A percentile compares a stretch with the other conserved stretches of the same genome.
These are phyloP conservation scores for Rhabditophanes sp. DNA, from an alignment of 2,888 invertebrate genomes.

Conservation along the genomic window DNA sequence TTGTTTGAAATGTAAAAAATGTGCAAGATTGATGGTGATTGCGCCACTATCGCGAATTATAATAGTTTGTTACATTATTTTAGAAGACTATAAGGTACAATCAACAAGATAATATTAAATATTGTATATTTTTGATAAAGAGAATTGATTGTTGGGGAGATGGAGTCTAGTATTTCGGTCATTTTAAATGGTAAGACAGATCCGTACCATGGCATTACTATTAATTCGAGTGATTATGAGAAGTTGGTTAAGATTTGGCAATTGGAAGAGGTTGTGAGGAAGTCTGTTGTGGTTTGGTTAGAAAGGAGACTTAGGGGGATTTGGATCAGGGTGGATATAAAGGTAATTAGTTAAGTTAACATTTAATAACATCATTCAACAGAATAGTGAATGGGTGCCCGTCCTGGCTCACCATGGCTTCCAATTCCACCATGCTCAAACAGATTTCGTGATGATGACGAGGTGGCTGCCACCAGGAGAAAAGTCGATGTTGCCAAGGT, in stretches of 20 bases:
- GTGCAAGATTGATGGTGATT: too few species aligned
- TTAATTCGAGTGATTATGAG: slow-evolving; percentile 4
- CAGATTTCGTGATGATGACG: slow-evolving; percentile 63
- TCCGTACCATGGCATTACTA: slow-evolving; percentile 12
- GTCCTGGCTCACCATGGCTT: slow-evolving; percentile 53
- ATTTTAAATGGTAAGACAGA: slow-evolving; percentile 4
- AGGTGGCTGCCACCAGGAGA: slow-evolving; percentile 59
- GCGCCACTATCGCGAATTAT: too few species aligned
- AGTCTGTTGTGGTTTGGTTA: slow-evolving; percentile 56
- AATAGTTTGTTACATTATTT: too few species aligned
- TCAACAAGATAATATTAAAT: too few species aligned
- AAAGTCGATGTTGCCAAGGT: slow-evolving; percentile 18
- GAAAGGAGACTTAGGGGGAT: slow-evolving; percentile 56
- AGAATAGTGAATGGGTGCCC: slow-evolving; percentile 62
- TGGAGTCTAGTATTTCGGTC: background rate
- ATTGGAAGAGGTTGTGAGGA: slow-evolving; percentile 1
- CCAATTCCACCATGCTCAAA: slow-evolving; percentile 69
- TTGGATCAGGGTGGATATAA: slow-evolving; percentile 64
- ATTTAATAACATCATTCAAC: background rate
- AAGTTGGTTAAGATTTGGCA: background rate
- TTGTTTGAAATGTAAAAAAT: too few species aligned
- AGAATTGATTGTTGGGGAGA: background rate
- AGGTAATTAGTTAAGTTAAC: slow-evolving; percentile 7
- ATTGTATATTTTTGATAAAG: too few species aligned
- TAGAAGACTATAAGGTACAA: too few species aligned